These are phyloP conservation scores for Zenarchopterus dispar DNA, from an alignment of 2,797 vertebrate species.

Conservation along the genomic window DNA sequence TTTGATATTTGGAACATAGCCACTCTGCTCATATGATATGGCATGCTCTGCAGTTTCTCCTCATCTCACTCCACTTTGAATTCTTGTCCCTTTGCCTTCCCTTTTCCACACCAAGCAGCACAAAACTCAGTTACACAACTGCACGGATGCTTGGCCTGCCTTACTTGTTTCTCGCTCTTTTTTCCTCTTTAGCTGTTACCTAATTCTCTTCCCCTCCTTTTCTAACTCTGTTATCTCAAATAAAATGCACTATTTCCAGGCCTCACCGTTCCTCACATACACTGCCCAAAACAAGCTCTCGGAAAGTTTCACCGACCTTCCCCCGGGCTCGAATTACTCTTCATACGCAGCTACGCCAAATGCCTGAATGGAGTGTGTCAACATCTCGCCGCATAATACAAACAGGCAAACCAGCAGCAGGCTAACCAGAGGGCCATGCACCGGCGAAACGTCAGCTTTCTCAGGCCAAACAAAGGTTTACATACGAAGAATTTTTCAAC, in stretches of 20 bases:
- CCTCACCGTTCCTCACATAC: constrained; percentile 40
- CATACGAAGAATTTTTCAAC: no score
- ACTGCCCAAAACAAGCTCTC: constrained; percentile 36
- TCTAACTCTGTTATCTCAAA: constrained; percentile 64
- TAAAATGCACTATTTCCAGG: constrained; percentile 60
- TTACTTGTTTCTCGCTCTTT: constrained; percentile 47
- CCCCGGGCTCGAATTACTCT: constrained; percentile 61
- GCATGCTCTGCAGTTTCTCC: constrained; percentile 66
- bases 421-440: constrained; percentile 42
- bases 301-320: constrained; percentile 62
- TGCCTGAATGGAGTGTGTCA: constrained; percentile 42
- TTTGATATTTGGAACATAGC: no score
- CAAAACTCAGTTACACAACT: constrained; percentile 58
- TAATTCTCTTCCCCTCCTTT: constrained; percentile 56
- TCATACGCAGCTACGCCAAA: constrained; percentile 45
- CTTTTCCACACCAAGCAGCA: constrained; percentile 65
- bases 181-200: constrained; percentile 52
- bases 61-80: constrained; percentile 57
- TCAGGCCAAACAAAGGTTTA: constrained; percentile 36
- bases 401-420: constrained; percentile 40
- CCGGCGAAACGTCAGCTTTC: constrained; percentile 47
- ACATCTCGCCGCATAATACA: constrained; percentile 40
- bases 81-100: constrained; percentile 53
- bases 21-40: constrained; percentile 65
- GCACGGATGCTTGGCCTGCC: constrained; percentile 70